Conservation (phyloP, 2,888 invertebrate genomes). For the Phalangium opilio region DNA sequence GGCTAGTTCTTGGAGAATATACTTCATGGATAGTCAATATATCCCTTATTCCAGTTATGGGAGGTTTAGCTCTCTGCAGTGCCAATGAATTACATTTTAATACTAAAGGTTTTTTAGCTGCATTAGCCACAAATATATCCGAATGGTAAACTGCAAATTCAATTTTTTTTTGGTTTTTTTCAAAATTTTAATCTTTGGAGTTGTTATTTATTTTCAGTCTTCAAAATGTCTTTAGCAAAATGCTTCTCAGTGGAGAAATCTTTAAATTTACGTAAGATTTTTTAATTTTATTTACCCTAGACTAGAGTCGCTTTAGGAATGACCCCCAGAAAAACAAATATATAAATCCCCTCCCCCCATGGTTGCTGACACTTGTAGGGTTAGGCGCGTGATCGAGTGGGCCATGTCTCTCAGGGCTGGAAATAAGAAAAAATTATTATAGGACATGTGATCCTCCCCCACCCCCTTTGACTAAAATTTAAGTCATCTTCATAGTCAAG, state of each 20-base stretch:
- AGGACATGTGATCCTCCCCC: too few relatives aligned
- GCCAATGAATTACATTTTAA: slow-evolving; percentile 62
- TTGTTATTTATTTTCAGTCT: slow-evolving; percentile 36
- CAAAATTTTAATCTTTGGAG: background rate
- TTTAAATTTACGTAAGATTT: slow-evolving; percentile 53
- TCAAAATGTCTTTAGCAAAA: slow-evolving; percentile 63
- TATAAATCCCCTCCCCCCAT: too few relatives aligned
- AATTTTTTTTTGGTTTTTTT: background rate
- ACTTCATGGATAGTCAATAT: slow-evolving; percentile 51
- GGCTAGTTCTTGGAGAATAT: slow-evolving; percentile 40
- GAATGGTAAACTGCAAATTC: slow-evolving; percentile 41
- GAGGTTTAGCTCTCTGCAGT: slow-evolving; percentile 55
- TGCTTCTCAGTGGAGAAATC: slow-evolving; percentile 55
- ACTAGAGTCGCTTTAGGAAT: too few relatives aligned
- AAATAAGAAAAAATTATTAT: too few relatives aligned
- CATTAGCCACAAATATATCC: slow-evolving; percentile 59
- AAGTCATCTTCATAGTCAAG: too few relatives aligned
- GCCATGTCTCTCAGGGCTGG: too few relatives aligned
- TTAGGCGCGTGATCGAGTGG: too few relatives aligned
- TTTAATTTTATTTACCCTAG: too few relatives aligned
- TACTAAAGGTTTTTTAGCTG: slow-evolving; percentile 51
- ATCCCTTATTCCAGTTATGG: slow-evolving; percentile 59
- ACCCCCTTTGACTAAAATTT: too few relatives aligned
- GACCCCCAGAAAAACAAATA: too few relatives aligned
- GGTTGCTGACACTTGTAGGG: too few relatives aligned